Evolutionary conservation across 2,797 vertebrate genomes (phyloP).

Genomic region (Anguilla megastoma): DNA sequence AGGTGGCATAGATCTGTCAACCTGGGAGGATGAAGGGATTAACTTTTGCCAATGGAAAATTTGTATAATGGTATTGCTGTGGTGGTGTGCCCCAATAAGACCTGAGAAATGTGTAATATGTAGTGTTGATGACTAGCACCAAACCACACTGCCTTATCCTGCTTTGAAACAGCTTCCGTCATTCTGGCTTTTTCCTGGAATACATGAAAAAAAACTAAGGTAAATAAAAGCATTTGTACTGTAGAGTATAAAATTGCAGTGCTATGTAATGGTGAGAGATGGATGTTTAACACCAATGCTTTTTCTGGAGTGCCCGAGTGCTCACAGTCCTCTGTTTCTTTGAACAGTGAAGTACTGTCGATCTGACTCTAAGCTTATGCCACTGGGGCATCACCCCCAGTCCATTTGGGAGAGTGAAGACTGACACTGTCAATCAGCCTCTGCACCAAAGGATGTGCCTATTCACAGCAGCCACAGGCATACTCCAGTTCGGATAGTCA

Average conservation of each 20-base stretch:
- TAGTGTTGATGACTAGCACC: neutral
- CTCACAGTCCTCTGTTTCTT: neutral
- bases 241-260: neutral
- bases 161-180: neutral
- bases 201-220: neutral
- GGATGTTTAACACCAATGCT: neutral
- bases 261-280: neutral
- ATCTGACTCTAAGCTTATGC: neutral
- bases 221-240: neutral
- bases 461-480: neutral
- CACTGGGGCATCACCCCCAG: neutral
- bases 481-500: neutral
- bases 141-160: neutral
- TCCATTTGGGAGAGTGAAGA: neutral
- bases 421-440: neutral
- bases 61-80: neutral
- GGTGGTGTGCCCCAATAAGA: neutral
- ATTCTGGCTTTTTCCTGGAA: neutral
- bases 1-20: constrained; percentile 38
- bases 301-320: neutral
- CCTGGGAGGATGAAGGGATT: constrained; percentile 38
- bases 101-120: neutral
- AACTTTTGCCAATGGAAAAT: constrained; percentile 4
- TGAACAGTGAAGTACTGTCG: neutral
- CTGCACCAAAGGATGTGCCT: neutral